Evolutionary conservation across 2,888 invertebrate species (phyloP).

Genomic region (Lasioglossum pauxillum): DNA sequence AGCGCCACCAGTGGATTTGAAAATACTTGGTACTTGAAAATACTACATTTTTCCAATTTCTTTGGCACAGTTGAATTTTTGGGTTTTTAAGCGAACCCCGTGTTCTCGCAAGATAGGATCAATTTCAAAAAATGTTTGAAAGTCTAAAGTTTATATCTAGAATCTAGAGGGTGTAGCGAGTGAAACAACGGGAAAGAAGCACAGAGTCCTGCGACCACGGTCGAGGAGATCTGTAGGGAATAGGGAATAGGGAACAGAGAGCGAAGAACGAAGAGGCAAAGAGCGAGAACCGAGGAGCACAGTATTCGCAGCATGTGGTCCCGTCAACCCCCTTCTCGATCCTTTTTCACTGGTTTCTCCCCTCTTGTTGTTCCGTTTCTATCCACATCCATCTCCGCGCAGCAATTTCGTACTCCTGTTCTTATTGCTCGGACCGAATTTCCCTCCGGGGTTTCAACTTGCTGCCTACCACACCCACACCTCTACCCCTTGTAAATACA

Average conservation of each 20-base stretch:
- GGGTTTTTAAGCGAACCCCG: too few relatives aligned
- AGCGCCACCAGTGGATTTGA: neutral
- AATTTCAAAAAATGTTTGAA: neutral
- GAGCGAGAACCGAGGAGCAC: conserved; percentile 53
- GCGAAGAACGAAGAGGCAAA: neutral
- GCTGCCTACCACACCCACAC: conserved; percentile 64
- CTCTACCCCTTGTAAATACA: conserved; percentile 80
- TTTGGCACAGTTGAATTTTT: neutral
- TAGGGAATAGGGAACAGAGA: conserved; percentile 10
- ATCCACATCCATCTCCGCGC: conserved; percentile 46
- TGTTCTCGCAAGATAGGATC: neutral
- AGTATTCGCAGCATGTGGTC: conserved; percentile 80
- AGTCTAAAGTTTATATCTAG: conserved; percentile 65
- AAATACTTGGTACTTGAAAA: neutral
- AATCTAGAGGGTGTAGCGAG: conserved; percentile 64
- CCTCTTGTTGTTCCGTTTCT: conserved; percentile 29
- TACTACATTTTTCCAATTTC: neutral
- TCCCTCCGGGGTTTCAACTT: conserved; percentile 53
- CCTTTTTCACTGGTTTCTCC: conserved; percentile 54
- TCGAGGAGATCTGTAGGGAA: conserved; percentile 8
- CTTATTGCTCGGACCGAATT: conserved; percentile 40
- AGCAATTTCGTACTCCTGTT: conserved; percentile 55
- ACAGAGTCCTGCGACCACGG: neutral
- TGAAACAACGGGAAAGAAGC: conserved; percentile 14
- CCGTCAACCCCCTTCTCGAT: conserved; percentile 68